phyloP scores from a whole-genome alignment of 2,797 vertebrate species.

The Gambelia wislizenii region DNA sequence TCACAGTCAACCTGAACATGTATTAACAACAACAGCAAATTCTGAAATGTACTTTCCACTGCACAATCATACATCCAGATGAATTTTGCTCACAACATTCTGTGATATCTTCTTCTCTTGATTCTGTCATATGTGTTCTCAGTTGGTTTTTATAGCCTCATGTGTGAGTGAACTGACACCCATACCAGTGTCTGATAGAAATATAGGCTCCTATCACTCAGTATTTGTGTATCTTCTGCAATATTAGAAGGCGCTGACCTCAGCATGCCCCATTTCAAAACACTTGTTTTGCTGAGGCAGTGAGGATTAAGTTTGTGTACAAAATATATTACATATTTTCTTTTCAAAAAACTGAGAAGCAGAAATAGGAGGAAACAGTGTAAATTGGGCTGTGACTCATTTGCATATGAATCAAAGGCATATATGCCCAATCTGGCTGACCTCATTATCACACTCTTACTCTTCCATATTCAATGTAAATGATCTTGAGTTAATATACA shows the following conservation, averaged over 20 bases:
- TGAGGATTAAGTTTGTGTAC: not conserved
- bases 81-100: not conserved
- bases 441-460: not conserved
- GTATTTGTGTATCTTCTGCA: not conserved
- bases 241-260: not conserved
- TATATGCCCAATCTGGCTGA: not conserved
- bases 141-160: not conserved
- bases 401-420: not conserved
- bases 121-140: not conserved
- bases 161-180: not conserved
- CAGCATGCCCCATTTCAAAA: not conserved
- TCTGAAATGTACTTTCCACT: not conserved
- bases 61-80: not conserved
- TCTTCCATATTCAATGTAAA: not conserved
- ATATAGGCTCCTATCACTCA: not conserved
- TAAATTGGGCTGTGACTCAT: not conserved
- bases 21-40: no score
- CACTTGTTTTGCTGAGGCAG: not conserved
- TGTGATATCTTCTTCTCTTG: not conserved
- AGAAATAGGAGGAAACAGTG: not conserved
- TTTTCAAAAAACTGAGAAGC: not conserved
- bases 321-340: not conserved
- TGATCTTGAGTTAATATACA: not conserved
- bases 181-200: no score
- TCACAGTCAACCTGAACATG: no score